These are phyloP conservation scores for Otolemur crassicaudatus DNA, from an alignment of 2,797 vertebrate genomes.

Conservation along the genomic window DNA sequence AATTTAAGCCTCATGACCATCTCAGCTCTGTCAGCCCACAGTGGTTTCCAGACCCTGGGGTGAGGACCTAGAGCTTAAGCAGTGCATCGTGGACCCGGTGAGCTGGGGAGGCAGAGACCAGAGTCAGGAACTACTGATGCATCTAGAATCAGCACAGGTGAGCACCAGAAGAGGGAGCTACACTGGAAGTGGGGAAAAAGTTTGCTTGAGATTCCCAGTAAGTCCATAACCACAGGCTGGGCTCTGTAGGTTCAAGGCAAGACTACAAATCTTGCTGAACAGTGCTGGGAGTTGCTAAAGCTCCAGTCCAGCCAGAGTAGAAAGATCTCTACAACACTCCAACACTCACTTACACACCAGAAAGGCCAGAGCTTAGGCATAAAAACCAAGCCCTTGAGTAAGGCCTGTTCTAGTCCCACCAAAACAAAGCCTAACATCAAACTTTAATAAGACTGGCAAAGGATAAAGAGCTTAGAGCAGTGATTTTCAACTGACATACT, in stretches of 20 bases:
- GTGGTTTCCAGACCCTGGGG: neutral
- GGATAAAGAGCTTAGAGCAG: neutral
- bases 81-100: neutral
- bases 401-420: neutral
- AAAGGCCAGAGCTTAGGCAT: neutral
- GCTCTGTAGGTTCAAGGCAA: neutral
- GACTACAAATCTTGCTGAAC: neutral
- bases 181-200: neutral
- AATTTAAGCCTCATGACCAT: neutral
- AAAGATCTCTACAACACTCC: neutral
- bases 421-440: conserved; percentile 1
- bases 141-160: neutral
- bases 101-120: neutral
- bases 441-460: neutral
- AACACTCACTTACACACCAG: neutral
- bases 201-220: neutral
- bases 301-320: neutral
- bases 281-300: neutral
- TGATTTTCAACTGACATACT: no score
- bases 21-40: neutral
- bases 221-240: neutral
- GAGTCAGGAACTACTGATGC: neutral
- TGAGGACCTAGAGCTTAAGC: neutral
- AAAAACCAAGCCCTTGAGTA: neutral
- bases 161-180: neutral